These are phyloP conservation scores for Acanthisitta chloris DNA, from an alignment of 2,113 vertebrate genomes.

Conservation along the genomic window DNA sequence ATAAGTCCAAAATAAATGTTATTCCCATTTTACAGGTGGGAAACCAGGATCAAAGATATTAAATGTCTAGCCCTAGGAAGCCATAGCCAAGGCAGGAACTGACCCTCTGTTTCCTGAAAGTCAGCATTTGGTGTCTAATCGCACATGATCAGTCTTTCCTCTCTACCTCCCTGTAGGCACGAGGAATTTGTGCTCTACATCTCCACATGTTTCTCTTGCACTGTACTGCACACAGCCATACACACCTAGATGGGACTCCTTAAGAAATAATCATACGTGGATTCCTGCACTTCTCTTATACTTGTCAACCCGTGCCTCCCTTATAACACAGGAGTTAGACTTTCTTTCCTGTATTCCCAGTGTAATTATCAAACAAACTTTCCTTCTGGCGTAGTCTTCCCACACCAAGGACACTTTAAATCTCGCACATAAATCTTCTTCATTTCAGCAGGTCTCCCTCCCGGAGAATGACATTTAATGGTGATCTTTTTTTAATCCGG, in stretches of 20 bases:
- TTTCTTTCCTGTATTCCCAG: slow-evolving; percentile 44
- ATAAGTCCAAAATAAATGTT: slow-evolving; percentile 24
- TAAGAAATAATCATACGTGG: neutral
- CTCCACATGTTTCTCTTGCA: slow-evolving; percentile 21
- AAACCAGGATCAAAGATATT: slow-evolving; percentile 29
- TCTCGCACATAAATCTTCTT: slow-evolving; percentile 54
- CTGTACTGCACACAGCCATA: neutral
- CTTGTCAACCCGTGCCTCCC: slow-evolving; percentile 35
- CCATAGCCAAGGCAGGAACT: slow-evolving; percentile 31
- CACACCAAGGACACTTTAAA: slow-evolving; percentile 9
- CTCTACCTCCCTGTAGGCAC: slow-evolving; percentile 51
- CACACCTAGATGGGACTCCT: slow-evolving; percentile 17
- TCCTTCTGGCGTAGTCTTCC: slow-evolving; percentile 28
- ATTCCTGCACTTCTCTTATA: neutral
- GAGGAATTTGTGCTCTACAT: slow-evolving; percentile 27
- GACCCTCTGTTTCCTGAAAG: slow-evolving; percentile 41
- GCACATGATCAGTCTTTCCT: slow-evolving; percentile 52
- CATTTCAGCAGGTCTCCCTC: slow-evolving; percentile 7
- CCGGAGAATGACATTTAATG: neutral
- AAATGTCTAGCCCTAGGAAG: slow-evolving; percentile 34
- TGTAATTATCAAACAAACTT: slow-evolving; percentile 12
- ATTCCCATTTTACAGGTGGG: slow-evolving; percentile 6
- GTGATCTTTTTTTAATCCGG: slow-evolving; percentile 58
- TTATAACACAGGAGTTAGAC: neutral
- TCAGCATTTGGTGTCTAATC: neutral